Evolutionary conservation across 2,797 vertebrate species (phyloP), one percentile per base, ranked within the genome.

Genomic region (Danionella dracula): DNA sequence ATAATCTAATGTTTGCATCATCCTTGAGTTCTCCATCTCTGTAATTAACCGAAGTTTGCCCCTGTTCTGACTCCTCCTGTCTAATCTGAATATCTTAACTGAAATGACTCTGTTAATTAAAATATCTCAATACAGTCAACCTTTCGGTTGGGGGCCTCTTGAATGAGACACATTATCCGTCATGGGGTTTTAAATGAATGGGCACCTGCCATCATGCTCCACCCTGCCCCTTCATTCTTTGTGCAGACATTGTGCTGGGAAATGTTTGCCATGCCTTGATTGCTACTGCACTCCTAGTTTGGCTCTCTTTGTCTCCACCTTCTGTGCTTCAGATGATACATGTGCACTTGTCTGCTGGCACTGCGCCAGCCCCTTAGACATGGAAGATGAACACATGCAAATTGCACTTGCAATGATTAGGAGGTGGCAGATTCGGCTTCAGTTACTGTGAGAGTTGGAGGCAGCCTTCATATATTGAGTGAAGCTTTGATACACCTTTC

Each of bases 361-460:
- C 71, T 0, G 38, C 81, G 83, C 86, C 88, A 87, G 72, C 73
- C 76, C 60, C 76, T 80, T 78, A 82, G 81, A 82, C 84, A 77
- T 70, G 77, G 35, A 61, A 0, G 17, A 64, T 49, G 0, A 40
- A 50, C 55, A 41, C 74, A 84, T 88, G 85, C 79, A 83, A 84
- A 89, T 85, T 13, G 53, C 44, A 13, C 69, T 29, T 64, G 74
- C 71, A 76, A 85, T 85, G 67, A 89, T 87, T 90, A 88, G 84
- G 85, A 87, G 73, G 78, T 78, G 80, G 78, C 78, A 75, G 83
- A 87, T 86, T 83, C 75, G 85, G 83, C 86, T 86, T 84, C 75
- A 76, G 64, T 56, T 50, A 31, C 11, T 37, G 31, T 15, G 2
- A 29, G 6, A 8, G 53, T 7, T 40, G 51, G 8, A 12, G 16